Conservation (phyloP, 2,113 vertebrate genomes). For the Porphyrio hochstetteri region DNA sequence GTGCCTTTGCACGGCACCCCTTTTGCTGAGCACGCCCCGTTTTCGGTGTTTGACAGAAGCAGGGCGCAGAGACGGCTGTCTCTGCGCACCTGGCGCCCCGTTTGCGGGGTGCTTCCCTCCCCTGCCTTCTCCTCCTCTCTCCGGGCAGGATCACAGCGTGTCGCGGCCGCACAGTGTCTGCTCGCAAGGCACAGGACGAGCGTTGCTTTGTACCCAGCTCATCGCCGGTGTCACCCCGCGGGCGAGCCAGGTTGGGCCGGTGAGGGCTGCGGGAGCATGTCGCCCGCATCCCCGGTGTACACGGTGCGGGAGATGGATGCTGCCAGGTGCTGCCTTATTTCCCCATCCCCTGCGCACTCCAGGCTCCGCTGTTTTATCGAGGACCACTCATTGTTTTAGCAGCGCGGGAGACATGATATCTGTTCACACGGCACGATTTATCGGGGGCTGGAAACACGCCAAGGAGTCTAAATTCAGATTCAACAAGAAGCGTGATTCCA, state of each 20-base stretch:
- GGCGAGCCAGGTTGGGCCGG: background rate
- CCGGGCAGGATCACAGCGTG: no score
- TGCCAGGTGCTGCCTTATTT: background rate
- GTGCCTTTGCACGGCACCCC: background rate
- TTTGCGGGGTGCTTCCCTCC: background rate
- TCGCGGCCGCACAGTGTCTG: background rate
- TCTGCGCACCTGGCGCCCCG: accelerated
- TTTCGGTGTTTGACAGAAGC: background rate
- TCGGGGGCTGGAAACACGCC: background rate
- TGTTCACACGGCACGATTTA: background rate
- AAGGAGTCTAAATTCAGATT: constrained; percentile 17
- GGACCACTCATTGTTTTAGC: background rate
- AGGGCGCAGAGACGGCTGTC: background rate
- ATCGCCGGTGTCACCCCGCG: accelerated
- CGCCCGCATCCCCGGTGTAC: background rate
- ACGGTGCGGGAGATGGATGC: background rate
- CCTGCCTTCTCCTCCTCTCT: no score
- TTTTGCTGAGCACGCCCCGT: background rate
- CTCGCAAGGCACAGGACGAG: background rate
- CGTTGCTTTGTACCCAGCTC: background rate
- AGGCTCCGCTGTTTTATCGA: background rate
- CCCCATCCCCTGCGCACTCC: background rate
- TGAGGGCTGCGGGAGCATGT: accelerated
- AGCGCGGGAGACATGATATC: background rate
- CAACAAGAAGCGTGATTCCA: background rate